These are phyloP conservation scores for Grammomys dolichurus DNA, from an alignment of 2,113 vertebrate species.

Conservation along the genomic window DNA sequence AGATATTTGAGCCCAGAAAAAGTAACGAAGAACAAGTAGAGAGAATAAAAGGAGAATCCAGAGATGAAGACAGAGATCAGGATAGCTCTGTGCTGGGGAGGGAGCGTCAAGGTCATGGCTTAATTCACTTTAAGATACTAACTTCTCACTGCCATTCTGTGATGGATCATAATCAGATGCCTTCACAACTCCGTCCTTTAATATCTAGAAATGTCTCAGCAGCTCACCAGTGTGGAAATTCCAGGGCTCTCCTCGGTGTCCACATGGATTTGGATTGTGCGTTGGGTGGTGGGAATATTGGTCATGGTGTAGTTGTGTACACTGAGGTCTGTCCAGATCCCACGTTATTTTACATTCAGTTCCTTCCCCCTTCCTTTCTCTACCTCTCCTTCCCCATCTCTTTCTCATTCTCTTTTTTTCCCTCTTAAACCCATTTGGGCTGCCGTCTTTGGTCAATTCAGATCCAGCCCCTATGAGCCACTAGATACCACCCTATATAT, in stretches of 20 bases:
- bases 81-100: neutral
- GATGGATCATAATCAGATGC: too few species aligned
- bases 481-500: neutral
- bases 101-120: neutral
- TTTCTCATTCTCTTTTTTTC: neutral
- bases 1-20: neutral
- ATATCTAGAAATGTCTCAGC: neutral
- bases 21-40: neutral
- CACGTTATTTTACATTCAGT: neutral
- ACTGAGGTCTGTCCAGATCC: neutral
- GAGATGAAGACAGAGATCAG: neutral
- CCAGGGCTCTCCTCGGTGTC: neutral
- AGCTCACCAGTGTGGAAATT: neutral
- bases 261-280: neutral
- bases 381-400: neutral
- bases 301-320: neutral
- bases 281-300: neutral
- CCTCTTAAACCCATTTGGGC: neutral
- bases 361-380: neutral
- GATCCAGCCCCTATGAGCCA: neutral
- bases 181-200: neutral
- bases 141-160: neutral
- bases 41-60: neutral
- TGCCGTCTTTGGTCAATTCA: neutral
- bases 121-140: neutral